A percentile compares a stretch with the other conserved stretches of the same genome.
phyloP scores from a whole-genome alignment of 2,113 vertebrate species.

The Petroica traversi region DNA sequence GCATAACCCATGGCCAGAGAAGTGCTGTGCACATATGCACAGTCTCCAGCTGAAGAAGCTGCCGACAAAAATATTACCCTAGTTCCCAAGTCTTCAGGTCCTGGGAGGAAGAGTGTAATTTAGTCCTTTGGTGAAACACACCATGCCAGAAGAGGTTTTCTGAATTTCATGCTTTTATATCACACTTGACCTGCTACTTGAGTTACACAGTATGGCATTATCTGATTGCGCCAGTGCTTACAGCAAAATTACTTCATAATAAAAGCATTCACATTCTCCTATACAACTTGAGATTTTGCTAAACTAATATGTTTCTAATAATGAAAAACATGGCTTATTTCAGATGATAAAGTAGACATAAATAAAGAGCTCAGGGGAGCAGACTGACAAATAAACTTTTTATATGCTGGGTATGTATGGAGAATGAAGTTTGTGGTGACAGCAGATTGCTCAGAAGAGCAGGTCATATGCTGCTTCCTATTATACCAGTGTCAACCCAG shows the following conservation, averaged over 20 bases:
- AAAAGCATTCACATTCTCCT: not conserved
- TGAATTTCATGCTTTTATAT: not conserved
- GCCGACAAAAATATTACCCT: not conserved
- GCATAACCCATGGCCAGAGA: not conserved
- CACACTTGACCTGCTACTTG: not conserved
- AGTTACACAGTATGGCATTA: not conserved
- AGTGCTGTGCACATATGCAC: not conserved
- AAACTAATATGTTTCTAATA: not conserved
- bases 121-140: not conserved
- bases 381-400: slow-evolving; percentile 45
- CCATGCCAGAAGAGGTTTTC: not conserved
- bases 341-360: slow-evolving; percentile 4
- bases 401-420: not conserved
- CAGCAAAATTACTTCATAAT: not conserved
- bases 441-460: slow-evolving; percentile 46
- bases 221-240: not conserved
- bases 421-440: slow-evolving; percentile 39
- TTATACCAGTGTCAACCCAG: not conserved
- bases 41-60: not conserved
- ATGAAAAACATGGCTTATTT: slow-evolving; percentile 24
- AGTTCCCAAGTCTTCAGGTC: not conserved
- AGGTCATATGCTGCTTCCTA: slow-evolving; percentile 25
- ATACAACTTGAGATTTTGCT: not conserved
- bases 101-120: not conserved
- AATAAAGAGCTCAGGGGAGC: not conserved